A percentile compares a stretch with the other conserved stretches of the same genome.
Evolutionary conservation across 2,113 vertebrate species (phyloP).

Genomic region (Columbina picui): DNA sequence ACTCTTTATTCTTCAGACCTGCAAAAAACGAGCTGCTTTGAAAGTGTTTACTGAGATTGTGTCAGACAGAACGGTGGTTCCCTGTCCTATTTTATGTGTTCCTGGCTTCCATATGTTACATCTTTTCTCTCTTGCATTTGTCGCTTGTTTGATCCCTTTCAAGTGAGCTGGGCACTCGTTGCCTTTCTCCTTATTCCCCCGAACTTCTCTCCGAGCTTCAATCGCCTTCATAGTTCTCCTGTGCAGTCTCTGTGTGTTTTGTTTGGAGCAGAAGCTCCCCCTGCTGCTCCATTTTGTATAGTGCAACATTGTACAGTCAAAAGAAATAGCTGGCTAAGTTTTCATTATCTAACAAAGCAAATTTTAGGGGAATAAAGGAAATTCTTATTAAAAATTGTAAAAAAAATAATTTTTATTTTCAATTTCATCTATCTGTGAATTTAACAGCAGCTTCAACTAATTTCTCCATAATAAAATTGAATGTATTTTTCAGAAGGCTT

Average conservation of each 20-base stretch:
- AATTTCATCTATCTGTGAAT: neutral
- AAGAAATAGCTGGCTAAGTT: neutral
- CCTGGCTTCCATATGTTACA: neutral
- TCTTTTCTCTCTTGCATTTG: neutral
- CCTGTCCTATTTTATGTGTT: neutral
- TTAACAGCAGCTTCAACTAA: neutral
- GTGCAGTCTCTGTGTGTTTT: neutral
- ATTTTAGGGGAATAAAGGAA: neutral
- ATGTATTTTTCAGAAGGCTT: neutral
- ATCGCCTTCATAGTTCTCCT: fast-evolving
- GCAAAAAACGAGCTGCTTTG: neutral
- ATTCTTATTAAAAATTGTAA: neutral
- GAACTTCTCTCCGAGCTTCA: neutral
- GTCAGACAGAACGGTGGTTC: neutral
- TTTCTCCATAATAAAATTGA: neutral
- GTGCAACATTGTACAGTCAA: neutral
- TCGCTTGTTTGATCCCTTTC: neutral
- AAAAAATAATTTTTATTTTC: neutral
- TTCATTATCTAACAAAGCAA: neutral
- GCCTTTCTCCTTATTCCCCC: neutral
- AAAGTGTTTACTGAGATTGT: neutral
- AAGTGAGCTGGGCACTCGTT: neutral
- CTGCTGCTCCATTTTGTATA: neutral
- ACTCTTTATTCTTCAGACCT: neutral
- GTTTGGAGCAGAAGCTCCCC: constrained; percentile 17